A percentile compares a stretch with the other conserved stretches of the same genome.
Conservation (phyloP, 2,888 invertebrate species). For the Dyspetes luteomarginatus region DNA sequence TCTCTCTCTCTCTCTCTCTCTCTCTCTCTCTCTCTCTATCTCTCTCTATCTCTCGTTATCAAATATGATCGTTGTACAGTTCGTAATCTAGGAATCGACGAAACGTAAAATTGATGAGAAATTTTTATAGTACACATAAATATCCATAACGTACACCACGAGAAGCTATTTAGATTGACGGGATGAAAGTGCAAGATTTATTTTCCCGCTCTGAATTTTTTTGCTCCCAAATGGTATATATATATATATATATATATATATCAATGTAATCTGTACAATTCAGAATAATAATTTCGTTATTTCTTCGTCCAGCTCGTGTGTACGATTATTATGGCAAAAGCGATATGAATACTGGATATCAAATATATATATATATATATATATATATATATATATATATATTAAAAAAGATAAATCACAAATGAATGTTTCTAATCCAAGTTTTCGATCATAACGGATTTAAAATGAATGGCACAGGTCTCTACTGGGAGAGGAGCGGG, state of each 20-base stretch:
- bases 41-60: slow-evolving; percentile 27
- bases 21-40: no score
- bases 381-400: neutral
- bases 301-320: slow-evolving; percentile 1
- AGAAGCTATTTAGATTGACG: neutral
- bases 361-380: neutral
- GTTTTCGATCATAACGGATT: no score
- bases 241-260: neutral
- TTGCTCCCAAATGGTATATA: neutral
- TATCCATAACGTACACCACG: neutral
- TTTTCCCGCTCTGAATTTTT: neutral
- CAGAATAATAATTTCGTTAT: slow-evolving; percentile 49
- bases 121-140: neutral
- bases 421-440: no score
- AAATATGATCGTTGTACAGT: slow-evolving; percentile 35
- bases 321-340: neutral
- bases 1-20: neutral
- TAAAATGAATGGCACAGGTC: no score
- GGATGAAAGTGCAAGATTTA: slow-evolving; percentile 30
- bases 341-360: neutral
- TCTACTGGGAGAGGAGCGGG: no score
- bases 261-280: slow-evolving; percentile 12
- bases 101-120: slow-evolving; percentile 40
- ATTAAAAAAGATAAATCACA: neutral
- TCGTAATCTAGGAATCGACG: slow-evolving; percentile 33